Percentiles rank a stretch among this genome's conserved stretches.
phyloP scores from a whole-genome alignment of 2,888 invertebrate species.

The Metacarcinus magister region DNA sequence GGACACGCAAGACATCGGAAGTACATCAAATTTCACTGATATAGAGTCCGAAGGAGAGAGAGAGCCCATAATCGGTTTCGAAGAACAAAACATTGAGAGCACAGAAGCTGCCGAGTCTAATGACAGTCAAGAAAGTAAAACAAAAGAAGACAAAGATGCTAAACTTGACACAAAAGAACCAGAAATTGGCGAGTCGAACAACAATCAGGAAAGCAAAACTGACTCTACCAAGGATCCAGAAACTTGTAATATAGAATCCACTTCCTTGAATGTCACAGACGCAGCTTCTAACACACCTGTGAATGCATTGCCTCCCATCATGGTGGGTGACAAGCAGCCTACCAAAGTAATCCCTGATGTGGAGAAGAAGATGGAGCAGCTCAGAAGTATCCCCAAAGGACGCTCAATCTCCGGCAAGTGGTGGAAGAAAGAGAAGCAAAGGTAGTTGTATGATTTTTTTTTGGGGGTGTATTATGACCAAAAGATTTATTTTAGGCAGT shows the following conservation, averaged over 20 bases:
- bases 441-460: constrained; percentile 60
- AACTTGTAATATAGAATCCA: neutral
- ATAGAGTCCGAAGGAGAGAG: neutral
- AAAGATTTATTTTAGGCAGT: neutral
- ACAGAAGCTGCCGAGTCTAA: neutral
- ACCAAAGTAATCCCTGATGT: neutral
- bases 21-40: neutral
- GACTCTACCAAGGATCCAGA: neutral
- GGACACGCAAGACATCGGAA: neutral
- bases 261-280: neutral
- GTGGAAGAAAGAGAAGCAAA: constrained; percentile 77
- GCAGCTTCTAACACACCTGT: neutral
- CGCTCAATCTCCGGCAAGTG: constrained; percentile 67
- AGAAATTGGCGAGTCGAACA: neutral
- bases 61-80: neutral
- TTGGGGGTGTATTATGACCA: neutral
- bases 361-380: constrained; percentile 8
- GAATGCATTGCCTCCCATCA: neutral
- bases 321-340: neutral
- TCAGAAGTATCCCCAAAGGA: constrained; percentile 62
- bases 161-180: neutral
- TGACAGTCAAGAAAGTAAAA: neutral
- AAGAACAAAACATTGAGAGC: neutral
- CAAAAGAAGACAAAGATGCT: neutral
- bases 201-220: neutral